Evolutionary conservation across 2,113 vertebrate species (phyloP), one percentile per base, ranked within the genome.

Genomic region (Procavia capensis): DNA sequence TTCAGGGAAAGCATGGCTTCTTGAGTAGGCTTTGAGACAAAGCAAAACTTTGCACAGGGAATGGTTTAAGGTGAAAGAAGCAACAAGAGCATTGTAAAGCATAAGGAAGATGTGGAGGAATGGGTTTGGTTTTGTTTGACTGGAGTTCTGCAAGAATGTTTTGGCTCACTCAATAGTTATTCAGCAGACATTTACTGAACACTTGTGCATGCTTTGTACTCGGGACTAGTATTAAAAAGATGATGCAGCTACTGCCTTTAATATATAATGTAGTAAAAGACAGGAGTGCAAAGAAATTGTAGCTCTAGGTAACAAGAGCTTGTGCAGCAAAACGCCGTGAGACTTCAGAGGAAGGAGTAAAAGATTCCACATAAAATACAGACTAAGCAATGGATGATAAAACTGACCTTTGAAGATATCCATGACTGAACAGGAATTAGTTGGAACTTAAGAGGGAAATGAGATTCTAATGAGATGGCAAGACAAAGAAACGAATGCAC

Each of bases 231-330:
- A 1, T 8, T 2, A 1, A 34, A 2, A 36, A 16, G 27, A n/a
- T 50, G 14, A 36, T 8, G 82, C 3, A 0, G 9, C 27, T 3
- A 1, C 22, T 25, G 59, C 19, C 82, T 17, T 20, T 41, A 4
- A 29, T 25, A 19, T 74, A 2, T 16, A 0, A 19, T 24, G 27
- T 57, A 5, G 9, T 7, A 39, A 64, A 64, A 29, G 47, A 25
- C 20, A 9, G 5, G 2, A 3, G 2, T 0, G 4, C 29, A 36
- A 34, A 54, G 1, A 3, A 0, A 8, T 17, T 7, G 5, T 27
- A 16, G 45, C 22, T 70, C 29, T 0, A 3, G 8, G 78, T 20
- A 61, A 25, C 2, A 4, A 27, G 43, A 10, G 9, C 3, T 25
- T 7, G 0, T 10, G 31, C 29, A 0, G 45, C 16, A 3, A 27